phyloP scores from a whole-genome alignment of 1,140 invertebrate species.

The Calephelis nemesis region DNA sequence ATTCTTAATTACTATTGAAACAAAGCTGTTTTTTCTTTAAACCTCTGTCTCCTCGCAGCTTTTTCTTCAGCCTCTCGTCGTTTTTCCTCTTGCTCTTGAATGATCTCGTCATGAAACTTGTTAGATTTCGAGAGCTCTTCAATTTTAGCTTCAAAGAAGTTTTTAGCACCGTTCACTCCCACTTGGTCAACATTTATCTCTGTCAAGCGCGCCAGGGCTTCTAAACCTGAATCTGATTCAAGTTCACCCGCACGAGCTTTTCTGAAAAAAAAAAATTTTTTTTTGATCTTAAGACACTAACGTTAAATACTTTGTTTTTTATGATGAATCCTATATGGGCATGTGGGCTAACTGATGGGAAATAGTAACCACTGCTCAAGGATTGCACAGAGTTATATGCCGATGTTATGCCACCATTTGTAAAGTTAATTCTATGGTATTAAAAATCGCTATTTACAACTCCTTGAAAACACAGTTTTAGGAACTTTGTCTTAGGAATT shows the following conservation, averaged over 20 bases:
- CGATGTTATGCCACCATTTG: no score
- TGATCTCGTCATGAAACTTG: slow-evolving; percentile 93
- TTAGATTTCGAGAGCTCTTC: slow-evolving; percentile 88
- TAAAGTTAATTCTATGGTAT: no score
- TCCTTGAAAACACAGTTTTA: no score
- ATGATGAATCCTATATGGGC: no score
- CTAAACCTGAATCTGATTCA: slow-evolving; percentile 89
- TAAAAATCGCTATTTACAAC: no score
- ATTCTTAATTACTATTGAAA: slow-evolving; percentile 79
- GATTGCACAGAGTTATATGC: no score
- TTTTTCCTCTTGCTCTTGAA: slow-evolving; percentile 91
- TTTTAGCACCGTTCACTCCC: slow-evolving; percentile 92
- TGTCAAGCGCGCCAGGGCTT: slow-evolving; percentile 89
- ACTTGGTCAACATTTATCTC: slow-evolving; percentile 94
- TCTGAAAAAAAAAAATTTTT: slow-evolving; percentile 46
- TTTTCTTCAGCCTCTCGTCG: slow-evolving; percentile 89
- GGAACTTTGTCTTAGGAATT: no score
- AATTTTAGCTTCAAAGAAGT: slow-evolving; percentile 96
- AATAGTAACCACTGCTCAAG: no score
- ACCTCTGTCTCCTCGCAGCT: slow-evolving; percentile 86
- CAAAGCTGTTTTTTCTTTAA: slow-evolving; percentile 90
- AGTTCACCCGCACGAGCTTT: slow-evolving; percentile 93
- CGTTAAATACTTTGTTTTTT: not conserved
- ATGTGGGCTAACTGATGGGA: no score
- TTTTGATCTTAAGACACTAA: not conserved